These are phyloP conservation scores for Apotomis turbidana DNA, from an alignment of 2,888 invertebrate genomes.

Conservation along the genomic window DNA sequence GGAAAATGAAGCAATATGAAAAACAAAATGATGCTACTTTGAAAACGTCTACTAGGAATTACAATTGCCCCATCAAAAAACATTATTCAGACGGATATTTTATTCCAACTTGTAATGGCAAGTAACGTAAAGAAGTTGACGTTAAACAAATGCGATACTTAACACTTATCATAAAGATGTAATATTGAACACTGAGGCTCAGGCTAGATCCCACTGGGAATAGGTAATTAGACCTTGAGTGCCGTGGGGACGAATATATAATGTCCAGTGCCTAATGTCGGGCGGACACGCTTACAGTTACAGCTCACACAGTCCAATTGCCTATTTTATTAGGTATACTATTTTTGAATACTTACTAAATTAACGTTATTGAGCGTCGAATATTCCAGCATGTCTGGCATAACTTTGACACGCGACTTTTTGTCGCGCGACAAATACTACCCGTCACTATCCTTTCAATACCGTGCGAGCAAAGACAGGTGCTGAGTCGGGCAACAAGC, in stretches of 20 bases:
- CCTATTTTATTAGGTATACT: background rate
- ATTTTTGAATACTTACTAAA: conserved; percentile 11
- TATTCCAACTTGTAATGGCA: conserved; percentile 19
- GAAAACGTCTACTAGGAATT: background rate
- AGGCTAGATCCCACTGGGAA: conserved; percentile 17
- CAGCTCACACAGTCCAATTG: background rate
- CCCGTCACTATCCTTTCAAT: no score
- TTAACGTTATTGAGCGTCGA: background rate
- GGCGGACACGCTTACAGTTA: conserved; percentile 13
- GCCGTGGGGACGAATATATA: conserved; percentile 20
- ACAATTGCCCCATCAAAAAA: background rate
- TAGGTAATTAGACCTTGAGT: conserved; percentile 33
- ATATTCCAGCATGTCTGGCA: background rate
- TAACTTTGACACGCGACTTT: no score
- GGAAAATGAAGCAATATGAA: background rate
- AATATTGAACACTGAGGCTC: conserved; percentile 20
- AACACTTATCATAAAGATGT: conserved; percentile 27
- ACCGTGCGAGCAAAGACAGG: no score
- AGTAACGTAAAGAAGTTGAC: conserved; percentile 15
- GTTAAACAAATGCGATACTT: conserved; percentile 23
- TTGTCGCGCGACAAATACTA: no score
- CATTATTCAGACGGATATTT: conserved; percentile 1
- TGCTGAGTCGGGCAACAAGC: no score
- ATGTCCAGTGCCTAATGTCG: conserved; percentile 28
- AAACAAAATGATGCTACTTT: conserved; percentile 2